Evolutionary conservation across 2,797 vertebrate species (phyloP), one percentile per base, ranked within the genome.

Genomic region (Sebastes matsubarae): DNA sequence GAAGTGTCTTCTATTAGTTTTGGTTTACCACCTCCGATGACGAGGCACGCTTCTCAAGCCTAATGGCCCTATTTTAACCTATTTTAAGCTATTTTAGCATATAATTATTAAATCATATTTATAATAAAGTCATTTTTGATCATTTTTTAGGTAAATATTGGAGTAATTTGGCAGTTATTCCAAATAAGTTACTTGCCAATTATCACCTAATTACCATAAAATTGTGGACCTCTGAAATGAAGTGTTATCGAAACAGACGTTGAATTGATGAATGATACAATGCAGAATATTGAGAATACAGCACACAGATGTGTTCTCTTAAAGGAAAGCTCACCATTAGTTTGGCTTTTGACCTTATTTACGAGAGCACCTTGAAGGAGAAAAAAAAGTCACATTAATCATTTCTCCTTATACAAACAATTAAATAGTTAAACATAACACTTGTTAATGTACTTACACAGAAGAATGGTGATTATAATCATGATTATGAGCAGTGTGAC

Each of bases 401-500:
- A 0, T 60, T 0, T 55, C 20, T n/a, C 20, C 0, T 52, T 46
- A 27, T 25, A 46, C 1, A 69, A 63, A 74, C 24, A 67, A 25
- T 30, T 2, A 38, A 42, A 57, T 9, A n/a, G 9, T 61, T 36
- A n/a, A 65, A 67, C 18, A 25, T 20, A 46, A 29, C 6, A 22
- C 7, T 60, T 79, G 27, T 42, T 2, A 54, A 16, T 68, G 68
- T 82, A 87, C 91, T 93, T 75, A 92, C 88, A 88, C 1, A 91
- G 11, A 38, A 92, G 20, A 42, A 78, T 0, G 0, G 24, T 27
- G 36, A 85, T 25, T 7, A 36, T 29, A 1, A 54, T 72, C 86
- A 90, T 88, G 55, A 34, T 79, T 22, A 4, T n/a, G 20, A 29
- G 25, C 4, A 65, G 42, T 50, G 60, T 25, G 20, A 70, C 46